phyloP scores from a whole-genome alignment of 2,888 invertebrate species.

The Lithophane ornitopus region DNA sequence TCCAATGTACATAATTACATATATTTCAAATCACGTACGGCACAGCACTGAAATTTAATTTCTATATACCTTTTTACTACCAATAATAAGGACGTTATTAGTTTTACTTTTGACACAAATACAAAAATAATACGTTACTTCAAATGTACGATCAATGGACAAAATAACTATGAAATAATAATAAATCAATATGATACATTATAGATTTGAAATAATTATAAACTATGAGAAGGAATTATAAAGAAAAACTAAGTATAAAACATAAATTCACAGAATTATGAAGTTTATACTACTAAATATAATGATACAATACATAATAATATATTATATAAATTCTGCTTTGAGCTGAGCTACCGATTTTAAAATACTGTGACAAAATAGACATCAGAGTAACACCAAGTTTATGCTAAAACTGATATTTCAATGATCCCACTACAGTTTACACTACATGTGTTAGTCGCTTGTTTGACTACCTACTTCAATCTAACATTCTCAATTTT shows the following conservation, averaged over 20 bases:
- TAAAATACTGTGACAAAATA: constrained; percentile 57
- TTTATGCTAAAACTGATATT: constrained; percentile 55
- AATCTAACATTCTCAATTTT: constrained; percentile 51
- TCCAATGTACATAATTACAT: constrained; percentile 63
- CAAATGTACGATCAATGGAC: constrained; percentile 43
- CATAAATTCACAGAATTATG: constrained; percentile 64
- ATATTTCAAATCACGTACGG: constrained; percentile 68
- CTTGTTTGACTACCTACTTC: constrained; percentile 20
- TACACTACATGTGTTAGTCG: constrained; percentile 24
- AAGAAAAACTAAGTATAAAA: constrained; percentile 65
- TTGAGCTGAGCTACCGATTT: constrained; percentile 60
- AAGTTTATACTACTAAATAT: constrained; percentile 54
- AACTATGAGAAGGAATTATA: constrained; percentile 58
- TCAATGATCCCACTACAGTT: constrained; percentile 32
- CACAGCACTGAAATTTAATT: constrained; percentile 71
- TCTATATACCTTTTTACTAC: constrained; percentile 60
- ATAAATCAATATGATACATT: constrained; percentile 58
- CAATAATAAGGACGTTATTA: constrained; percentile 55
- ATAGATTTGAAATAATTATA: constrained; percentile 56
- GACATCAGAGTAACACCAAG: constrained; percentile 48
- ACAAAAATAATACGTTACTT: constrained; percentile 56
- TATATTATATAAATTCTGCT: constrained; percentile 60
- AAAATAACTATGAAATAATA: constrained; percentile 57
- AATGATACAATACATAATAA: constrained; percentile 54
- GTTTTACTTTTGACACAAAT: constrained; percentile 55